A percentile compares a stretch with the other conserved stretches of the same genome.
phyloP scores from a whole-genome alignment of 1,140 invertebrate species.

The Lepidurus packardi region DNA sequence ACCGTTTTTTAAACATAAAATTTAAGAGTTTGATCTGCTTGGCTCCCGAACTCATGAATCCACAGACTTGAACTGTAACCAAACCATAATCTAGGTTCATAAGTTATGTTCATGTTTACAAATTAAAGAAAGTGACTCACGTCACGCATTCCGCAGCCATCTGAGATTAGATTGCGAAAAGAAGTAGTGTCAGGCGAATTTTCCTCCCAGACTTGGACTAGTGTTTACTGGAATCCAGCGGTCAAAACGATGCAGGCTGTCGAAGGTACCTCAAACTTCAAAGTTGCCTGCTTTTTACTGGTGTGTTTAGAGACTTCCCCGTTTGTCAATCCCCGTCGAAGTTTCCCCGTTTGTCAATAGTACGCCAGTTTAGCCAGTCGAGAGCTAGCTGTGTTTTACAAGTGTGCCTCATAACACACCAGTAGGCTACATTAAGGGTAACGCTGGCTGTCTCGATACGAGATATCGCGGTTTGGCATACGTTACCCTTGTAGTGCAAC shows the following conservation, averaged over 20 bases:
- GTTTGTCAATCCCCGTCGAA: not conserved
- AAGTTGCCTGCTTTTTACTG: not conserved
- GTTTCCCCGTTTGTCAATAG: not conserved
- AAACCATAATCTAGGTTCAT: not conserved
- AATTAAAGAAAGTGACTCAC: not conserved
- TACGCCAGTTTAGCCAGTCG: not conserved
- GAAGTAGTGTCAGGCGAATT: not conserved
- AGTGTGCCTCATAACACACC: not conserved
- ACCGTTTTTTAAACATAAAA: not conserved
- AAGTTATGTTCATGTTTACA: not conserved
- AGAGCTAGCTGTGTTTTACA: not conserved
- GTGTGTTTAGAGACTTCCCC: not conserved
- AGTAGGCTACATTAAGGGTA: not conserved
- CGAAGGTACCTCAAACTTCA: not conserved
- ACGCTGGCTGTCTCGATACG: not conserved
- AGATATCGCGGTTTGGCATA: not conserved
- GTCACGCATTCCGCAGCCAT: not conserved
- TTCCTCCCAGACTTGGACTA: not conserved
- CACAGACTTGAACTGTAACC: not conserved
- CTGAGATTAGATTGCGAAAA: conserved; percentile 1
- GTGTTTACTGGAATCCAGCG: not conserved
- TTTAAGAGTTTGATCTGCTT: not conserved
- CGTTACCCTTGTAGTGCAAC: not conserved
- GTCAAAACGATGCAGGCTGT: not conserved
- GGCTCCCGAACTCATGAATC: not conserved